Conservation (phyloP, 2,113 vertebrate genomes). For the Tautogolabrus adspersus region DNA sequence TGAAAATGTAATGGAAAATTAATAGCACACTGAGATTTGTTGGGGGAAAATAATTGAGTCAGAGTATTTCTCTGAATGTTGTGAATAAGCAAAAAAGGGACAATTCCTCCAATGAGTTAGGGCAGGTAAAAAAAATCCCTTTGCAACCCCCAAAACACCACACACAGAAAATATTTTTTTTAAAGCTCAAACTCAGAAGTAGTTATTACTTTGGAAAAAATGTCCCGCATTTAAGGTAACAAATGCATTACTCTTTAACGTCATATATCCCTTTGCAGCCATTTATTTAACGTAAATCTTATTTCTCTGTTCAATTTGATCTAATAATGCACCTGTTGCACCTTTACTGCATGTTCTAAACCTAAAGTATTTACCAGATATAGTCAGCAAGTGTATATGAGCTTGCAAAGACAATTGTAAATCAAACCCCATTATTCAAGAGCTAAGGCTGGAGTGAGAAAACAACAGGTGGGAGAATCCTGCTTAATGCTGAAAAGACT, state of each 20-base stretch:
- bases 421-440: conserved; percentile 39
- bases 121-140: conserved; percentile 8
- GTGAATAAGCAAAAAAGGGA: conserved; percentile 30
- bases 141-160: background rate
- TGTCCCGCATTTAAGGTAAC: too few species aligned
- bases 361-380: background rate
- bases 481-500: conserved; percentile 63
- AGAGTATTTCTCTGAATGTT: conserved; percentile 38
- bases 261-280: background rate
- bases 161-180: background rate
- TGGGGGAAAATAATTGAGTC: conserved; percentile 53
- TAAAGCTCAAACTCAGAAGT: too few species aligned
- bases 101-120: conserved; percentile 4
- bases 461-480: conserved; percentile 76
- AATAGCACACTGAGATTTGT: conserved; percentile 47
- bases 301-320: background rate
- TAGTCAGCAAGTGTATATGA: background rate
- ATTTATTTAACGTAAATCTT: background rate
- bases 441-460: conserved; percentile 49
- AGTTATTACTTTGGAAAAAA: too few species aligned
- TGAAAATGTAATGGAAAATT: conserved; percentile 78
- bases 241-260: too few species aligned
- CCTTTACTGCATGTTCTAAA: background rate
- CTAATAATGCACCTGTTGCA: background rate
- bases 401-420: conserved; percentile 47